Base-by-base conservation (phyloP, 1,140 invertebrate genomes). In the Bombus huntii region DNA sequence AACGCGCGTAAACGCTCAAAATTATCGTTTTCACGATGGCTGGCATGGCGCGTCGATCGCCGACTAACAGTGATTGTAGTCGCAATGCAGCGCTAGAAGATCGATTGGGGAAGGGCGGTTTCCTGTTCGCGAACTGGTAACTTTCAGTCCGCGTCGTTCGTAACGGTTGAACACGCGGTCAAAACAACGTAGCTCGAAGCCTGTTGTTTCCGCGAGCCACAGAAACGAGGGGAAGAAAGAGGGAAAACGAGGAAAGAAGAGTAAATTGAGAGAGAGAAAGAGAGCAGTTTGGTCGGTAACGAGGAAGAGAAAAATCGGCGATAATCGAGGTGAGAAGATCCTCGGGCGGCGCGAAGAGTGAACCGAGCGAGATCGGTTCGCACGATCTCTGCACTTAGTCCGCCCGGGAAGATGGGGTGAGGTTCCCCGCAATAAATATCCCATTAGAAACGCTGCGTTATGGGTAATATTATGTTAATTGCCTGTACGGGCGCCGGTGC, bases 1-100 rank as follows among this genome's bases (percentile, higher is more conserved):
- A 82, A 76, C 81, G 37, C 81, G 57, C 89, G 83, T 92, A 92
- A 93, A 93, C 87, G 92, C 80, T 88, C 34, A 81, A 90, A 91
- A 92, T 88, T 90, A 93, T 93, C 88, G 87, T 89, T 81, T 85
- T 74, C 34, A 57, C 34, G 89, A 57, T 71, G 53, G 76, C 83
- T 76, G 9, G 80, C 37, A 62, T 76, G 6, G 72, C 31, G 44
- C 37, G 18, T n/a, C 73, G 70, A 85, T 78, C 66, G 75, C 0
- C 57, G 57, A 44, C 34, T 75, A 81, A 31, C 79, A 81, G 75
- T 68, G 59, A 65, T 78, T 3, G n/a, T 8, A 25, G 57, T 39
- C 53, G 34, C 62, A 76, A 39, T 28, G 31, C 8, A 83, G 65
- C 62, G 39, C 74, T 83, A 78, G 81, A 88, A 47, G 47, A 59